Evolutionary conservation across 2,888 invertebrate genomes (phyloP), one percentile per base, ranked within the genome.

Genomic region (Scrobipalpa costella): DNA sequence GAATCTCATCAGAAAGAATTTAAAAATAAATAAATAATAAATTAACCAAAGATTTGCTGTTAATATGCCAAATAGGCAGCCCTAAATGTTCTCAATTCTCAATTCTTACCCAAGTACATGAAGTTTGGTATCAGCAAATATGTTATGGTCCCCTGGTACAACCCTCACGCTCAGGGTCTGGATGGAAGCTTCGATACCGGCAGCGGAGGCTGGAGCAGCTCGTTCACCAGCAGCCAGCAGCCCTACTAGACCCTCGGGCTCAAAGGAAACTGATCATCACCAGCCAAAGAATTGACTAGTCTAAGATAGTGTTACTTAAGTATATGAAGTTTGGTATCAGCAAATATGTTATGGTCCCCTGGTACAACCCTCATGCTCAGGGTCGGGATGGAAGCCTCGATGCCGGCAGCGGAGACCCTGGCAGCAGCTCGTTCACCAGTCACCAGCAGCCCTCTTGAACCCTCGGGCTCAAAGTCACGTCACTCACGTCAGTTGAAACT

Each of bases 291-390:
- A 57, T n/a, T n/a, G n/a, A n/a, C n/a, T n/a, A n/a, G n/a, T n/a
- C n/a, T n/a, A n/a, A n/a, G n/a, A n/a, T 2, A 17, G 15, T 1
- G 8, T 47, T 47, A 47, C 47, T 15, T 15, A 44, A 44, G 44
- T 44, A 44, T 44, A 15, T n/a, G 7, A n/a, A 47, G 15, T 47
- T 47, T 47, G 47, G 47, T 3, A 15, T 47, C 47, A 47, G 47
- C 47, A 47, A 47, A 15, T 13, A 52, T 17, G 15, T 52, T 88
- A 73, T 95, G 96, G 9, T 88, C 82, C 8, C 95, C 95, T 0
- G 96, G 95, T 13, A 96, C 95, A 0, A 93, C 88, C 15, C 95
- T 91, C 1, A 95, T 93, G 64, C 90, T 90, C 21, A 94, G 77
- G 0, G 95, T 92, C 61, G 85, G 85, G 59, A 95, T 70, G 71